phyloP scores from a whole-genome alignment of 2,888 invertebrate species.

The Chrysolina americana region DNA sequence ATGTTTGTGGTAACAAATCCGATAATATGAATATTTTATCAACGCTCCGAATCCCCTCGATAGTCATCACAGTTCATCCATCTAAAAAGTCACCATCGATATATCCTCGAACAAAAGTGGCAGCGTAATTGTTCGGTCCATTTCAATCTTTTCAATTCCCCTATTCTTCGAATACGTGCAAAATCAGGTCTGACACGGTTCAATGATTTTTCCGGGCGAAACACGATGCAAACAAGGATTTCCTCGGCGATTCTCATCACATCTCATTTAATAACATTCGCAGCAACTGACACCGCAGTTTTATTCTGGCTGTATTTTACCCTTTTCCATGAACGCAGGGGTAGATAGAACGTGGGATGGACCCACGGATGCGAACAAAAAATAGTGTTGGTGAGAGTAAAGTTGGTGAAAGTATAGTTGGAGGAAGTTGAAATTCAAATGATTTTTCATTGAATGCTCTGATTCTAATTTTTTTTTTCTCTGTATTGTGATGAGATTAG shows the following conservation, averaged over 20 bases:
- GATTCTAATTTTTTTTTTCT: too few species aligned
- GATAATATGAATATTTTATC: not conserved
- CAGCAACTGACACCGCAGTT: slow-evolving; percentile 61
- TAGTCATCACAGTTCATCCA: not conserved
- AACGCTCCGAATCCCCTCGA: not conserved
- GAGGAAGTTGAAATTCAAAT: too few species aligned
- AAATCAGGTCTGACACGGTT: slow-evolving; percentile 30
- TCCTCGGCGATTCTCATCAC: slow-evolving; percentile 56
- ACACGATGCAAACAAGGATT: slow-evolving; percentile 44
- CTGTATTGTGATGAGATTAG: too few species aligned
- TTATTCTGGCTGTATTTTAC: slow-evolving; percentile 60
- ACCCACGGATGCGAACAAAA: too few species aligned
- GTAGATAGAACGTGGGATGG: not conserved
- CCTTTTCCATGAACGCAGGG: slow-evolving; percentile 48
- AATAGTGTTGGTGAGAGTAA: too few species aligned
- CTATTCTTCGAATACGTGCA: slow-evolving; percentile 31
- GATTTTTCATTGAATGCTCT: too few species aligned
- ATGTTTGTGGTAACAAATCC: too few species aligned
- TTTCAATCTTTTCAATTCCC: slow-evolving; percentile 22
- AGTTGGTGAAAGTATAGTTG: too few species aligned
- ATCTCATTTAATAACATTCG: slow-evolving; percentile 64
- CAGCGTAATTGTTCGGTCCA: not conserved
- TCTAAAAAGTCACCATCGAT: not conserved
- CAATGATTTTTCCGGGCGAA: slow-evolving; percentile 31
- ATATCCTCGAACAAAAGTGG: not conserved